Conservation (phyloP, 2,797 vertebrate genomes). For the Girardinus metallicus region DNA sequence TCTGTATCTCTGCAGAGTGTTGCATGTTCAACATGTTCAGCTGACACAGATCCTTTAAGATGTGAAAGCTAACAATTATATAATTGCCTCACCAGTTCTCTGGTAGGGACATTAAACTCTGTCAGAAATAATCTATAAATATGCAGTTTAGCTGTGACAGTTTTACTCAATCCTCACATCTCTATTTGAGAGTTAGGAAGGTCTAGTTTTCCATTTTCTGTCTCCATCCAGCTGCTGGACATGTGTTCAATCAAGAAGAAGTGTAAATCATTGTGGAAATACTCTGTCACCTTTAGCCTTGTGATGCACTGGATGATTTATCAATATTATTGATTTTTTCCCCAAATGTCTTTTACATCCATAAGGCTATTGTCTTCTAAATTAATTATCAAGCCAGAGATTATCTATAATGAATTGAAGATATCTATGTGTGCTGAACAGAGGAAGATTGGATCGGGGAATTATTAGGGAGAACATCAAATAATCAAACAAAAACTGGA, state of each 20-base stretch:
- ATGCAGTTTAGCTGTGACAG: slow-evolving; percentile 45
- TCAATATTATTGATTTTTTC: slow-evolving; percentile 49
- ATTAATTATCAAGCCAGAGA: slow-evolving; percentile 54
- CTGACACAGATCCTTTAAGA: slow-evolving; percentile 41
- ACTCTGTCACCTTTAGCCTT: slow-evolving; percentile 33
- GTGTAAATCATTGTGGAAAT: slow-evolving; percentile 29
- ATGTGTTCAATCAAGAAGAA: slow-evolving; percentile 9
- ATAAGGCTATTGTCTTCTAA: slow-evolving; percentile 37
- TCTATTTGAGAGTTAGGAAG: slow-evolving; percentile 33
- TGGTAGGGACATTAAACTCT: slow-evolving; percentile 41
- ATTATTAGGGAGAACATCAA: slow-evolving; percentile 17
- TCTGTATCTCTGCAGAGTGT: neutral
- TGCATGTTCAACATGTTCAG: neutral
- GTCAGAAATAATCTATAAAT: slow-evolving; percentile 62
- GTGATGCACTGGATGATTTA: slow-evolving; percentile 29
- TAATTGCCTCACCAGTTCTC: slow-evolving; percentile 57
- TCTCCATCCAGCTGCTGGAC: slow-evolving; percentile 11
- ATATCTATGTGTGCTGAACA: slow-evolving; percentile 12
- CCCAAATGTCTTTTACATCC: slow-evolving; percentile 37
- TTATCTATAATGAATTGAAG: slow-evolving; percentile 12
- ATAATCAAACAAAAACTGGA: slow-evolving; percentile 27
- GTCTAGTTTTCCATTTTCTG: slow-evolving; percentile 28
- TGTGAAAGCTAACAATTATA: slow-evolving; percentile 59
- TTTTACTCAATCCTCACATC: slow-evolving; percentile 20
- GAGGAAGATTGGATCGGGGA: slow-evolving; percentile 3